Conservation (phyloP, 2,113 vertebrate genomes). For the Petroica traversi region DNA sequence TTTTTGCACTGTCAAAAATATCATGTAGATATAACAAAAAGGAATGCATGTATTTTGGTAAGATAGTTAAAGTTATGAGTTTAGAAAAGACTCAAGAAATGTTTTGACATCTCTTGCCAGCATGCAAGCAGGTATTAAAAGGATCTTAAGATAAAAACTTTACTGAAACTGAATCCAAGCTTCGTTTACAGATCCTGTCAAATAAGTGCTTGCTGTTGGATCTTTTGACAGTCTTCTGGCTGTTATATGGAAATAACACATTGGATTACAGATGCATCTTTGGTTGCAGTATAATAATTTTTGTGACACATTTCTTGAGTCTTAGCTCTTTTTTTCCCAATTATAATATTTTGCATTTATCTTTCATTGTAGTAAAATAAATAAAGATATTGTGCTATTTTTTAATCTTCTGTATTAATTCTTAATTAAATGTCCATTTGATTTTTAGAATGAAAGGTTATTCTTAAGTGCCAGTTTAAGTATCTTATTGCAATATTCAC, state of each 20-base stretch:
- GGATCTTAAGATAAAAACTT: background rate
- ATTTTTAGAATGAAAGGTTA: background rate
- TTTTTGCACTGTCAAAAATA: background rate
- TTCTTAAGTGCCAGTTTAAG: background rate
- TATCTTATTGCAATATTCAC: background rate
- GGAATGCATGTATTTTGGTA: background rate
- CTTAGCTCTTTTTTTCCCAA: background rate
- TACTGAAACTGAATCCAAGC: background rate
- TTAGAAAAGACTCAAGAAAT: constrained; percentile 29
- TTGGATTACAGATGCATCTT: background rate
- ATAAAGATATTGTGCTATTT: background rate
- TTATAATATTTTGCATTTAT: background rate
- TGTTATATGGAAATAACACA: background rate
- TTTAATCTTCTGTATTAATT: background rate
- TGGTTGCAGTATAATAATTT: background rate
- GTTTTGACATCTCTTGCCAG: background rate
- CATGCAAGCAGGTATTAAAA: background rate
- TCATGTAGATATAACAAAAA: background rate
- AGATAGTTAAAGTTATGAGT: background rate
- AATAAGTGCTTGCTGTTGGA: background rate
- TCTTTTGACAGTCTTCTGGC: background rate
- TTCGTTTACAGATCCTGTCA: background rate
- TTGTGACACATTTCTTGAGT: background rate
- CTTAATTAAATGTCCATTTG: background rate
- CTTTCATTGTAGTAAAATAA: background rate